Evolutionary conservation across 2,888 invertebrate genomes (phyloP).

Genomic region (Minunthozetes semirufus): DNA sequence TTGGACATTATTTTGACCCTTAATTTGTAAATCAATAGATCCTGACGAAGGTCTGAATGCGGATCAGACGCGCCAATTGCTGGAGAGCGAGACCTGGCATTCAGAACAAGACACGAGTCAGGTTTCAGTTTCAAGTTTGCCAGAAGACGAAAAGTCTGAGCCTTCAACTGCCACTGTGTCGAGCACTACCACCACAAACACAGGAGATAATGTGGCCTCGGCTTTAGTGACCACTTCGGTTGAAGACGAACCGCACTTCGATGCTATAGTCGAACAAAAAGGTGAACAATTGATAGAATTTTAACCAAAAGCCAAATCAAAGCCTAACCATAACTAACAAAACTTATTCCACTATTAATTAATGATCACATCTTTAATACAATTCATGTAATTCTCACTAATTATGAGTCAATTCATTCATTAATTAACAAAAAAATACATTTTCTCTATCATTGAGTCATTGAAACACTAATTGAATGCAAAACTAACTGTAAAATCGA

Average conservation of each 20-base stretch:
- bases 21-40: constrained; percentile 2
- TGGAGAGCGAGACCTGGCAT: constrained; percentile 43
- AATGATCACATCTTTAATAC: background rate
- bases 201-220: constrained; percentile 23
- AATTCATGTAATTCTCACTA: background rate
- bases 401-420: background rate
- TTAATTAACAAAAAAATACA: background rate
- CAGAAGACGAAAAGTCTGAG: constrained; percentile 43
- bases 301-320: constrained; percentile 10
- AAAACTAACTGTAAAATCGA: background rate
- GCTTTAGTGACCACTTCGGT: constrained; percentile 34
- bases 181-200: constrained; percentile 37
- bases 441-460: too few relatives aligned
- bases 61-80: constrained; percentile 45
- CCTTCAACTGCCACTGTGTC: constrained; percentile 41
- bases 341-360: background rate
- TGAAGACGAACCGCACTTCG: constrained; percentile 40
- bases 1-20: too few relatives aligned
- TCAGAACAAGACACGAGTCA: constrained; percentile 44
- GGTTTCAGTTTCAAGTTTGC: constrained; percentile 43
- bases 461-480: background rate
- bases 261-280: constrained; percentile 41
- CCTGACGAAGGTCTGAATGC: constrained; percentile 50
- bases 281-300: constrained; percentile 37
- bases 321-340: background rate